A percentile compares a stretch with the other conserved stretches of the same genome.
Conservation (phyloP, 2,113 vertebrate genomes). For the Martes martes region DNA sequence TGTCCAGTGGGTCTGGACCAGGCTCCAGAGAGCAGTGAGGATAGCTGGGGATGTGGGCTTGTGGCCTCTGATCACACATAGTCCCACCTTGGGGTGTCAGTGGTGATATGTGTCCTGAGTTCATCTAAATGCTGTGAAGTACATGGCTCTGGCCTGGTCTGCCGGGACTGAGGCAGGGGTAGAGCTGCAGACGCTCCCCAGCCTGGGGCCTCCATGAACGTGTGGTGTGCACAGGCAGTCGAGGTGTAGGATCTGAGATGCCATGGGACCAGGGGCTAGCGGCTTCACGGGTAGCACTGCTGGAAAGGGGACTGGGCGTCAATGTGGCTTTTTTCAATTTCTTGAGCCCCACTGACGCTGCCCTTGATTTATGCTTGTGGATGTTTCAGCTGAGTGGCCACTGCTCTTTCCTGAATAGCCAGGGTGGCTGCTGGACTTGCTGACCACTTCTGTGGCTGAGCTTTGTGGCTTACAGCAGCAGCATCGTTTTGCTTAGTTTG, state of each 20-base stretch:
- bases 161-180: not conserved
- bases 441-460: not conserved
- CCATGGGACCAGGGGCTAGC: not conserved
- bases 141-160: not conserved
- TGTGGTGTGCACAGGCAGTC: not conserved
- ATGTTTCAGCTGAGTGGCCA: not conserved
- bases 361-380: not conserved
- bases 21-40: not conserved
- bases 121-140: not conserved
- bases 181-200: not conserved
- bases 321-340: not conserved
- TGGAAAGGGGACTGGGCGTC: not conserved
- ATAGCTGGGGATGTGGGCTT: not conserved
- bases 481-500: not conserved
- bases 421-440: not conserved
- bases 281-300: not conserved
- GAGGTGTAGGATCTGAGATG: not conserved
- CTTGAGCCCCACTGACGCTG: not conserved
- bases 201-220: not conserved
- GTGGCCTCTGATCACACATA: not conserved
- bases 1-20: not conserved
- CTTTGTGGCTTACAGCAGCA: not conserved
- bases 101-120: not conserved
- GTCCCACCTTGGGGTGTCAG: not conserved
- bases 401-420: not conserved